Conservation (phyloP, 2,888 invertebrate genomes). For the Gymnosoma rotundatum region DNA sequence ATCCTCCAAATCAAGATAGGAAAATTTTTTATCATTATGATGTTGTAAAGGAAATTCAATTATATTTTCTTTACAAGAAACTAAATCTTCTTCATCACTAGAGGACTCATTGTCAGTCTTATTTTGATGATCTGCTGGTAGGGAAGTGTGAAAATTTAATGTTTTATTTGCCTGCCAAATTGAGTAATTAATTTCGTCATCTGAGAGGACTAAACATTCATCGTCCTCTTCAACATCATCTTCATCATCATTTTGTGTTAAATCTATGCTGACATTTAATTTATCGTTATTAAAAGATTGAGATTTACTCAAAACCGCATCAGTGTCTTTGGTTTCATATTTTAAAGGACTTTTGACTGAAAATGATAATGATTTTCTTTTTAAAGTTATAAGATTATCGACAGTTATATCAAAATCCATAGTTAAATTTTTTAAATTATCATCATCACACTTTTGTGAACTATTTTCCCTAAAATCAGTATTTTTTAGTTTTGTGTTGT, state of each 20-base stretch:
- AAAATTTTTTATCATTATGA: slow-evolving; percentile 20
- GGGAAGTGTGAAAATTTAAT: slow-evolving; percentile 1
- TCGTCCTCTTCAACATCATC: slow-evolving; percentile 75
- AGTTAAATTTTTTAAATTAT: slow-evolving; percentile 16
- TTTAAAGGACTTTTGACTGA: slow-evolving; percentile 26
- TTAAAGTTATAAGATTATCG: slow-evolving; percentile 4
- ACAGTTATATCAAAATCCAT: slow-evolving; percentile 33
- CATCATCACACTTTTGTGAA: slow-evolving; percentile 13
- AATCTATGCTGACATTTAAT: slow-evolving; percentile 73
- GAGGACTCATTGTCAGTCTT: not conserved
- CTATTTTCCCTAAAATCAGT: slow-evolving; percentile 25
- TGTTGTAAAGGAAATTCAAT: slow-evolving; percentile 7
- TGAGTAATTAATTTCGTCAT: slow-evolving; percentile 87
- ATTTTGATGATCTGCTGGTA: slow-evolving; percentile 30
- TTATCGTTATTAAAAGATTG: slow-evolving; percentile 42
- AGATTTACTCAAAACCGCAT: slow-evolving; percentile 30
- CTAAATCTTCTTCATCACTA: not conserved
- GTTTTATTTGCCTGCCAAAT: slow-evolving; percentile 80
- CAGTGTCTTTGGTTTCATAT: not conserved
- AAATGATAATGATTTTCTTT: slow-evolving; percentile 52
- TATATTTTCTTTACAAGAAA: not conserved
- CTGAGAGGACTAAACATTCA: slow-evolving; percentile 81
- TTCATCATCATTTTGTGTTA: slow-evolving; percentile 72
- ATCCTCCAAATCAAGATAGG: slow-evolving; percentile 17
- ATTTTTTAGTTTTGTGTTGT: not conserved